Evolutionary conservation across 2,113 vertebrate species (phyloP).

Genomic region (Recurvirostra avosetta): DNA sequence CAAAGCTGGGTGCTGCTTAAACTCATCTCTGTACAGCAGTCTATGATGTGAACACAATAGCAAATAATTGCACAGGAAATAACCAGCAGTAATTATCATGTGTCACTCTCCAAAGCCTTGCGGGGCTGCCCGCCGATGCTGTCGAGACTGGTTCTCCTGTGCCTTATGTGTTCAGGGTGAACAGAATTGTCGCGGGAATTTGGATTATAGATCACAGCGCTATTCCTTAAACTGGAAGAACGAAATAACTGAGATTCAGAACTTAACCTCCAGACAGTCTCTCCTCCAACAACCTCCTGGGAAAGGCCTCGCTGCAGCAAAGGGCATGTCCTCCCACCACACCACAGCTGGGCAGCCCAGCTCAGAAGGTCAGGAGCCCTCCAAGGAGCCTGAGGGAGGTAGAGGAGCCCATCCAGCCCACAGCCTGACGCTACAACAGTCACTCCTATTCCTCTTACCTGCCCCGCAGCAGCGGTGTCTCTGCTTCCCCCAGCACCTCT

Average conservation of each 20-base stretch:
- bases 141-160: background rate
- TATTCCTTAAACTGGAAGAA: background rate
- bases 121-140: background rate
- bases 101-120: background rate
- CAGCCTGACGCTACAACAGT: no score
- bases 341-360: background rate
- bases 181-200: background rate
- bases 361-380: background rate
- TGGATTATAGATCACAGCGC: background rate
- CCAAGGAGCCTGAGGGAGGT: background rate
- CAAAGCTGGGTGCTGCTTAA: background rate
- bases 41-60: background rate
- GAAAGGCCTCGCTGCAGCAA: background rate
- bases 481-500: background rate
- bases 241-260: background rate
- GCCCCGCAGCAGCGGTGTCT: background rate
- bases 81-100: background rate
- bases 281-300: background rate
- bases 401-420: background rate
- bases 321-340: background rate
- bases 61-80: background rate
- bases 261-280: background rate
- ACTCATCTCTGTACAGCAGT: background rate
- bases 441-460: background rate
- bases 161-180: background rate